Percentiles rank a stretch among this genome's conserved stretches.
These are phyloP conservation scores for Sminthurides bifidus DNA, from an alignment of 1,140 invertebrate species.

Conservation along the genomic window DNA sequence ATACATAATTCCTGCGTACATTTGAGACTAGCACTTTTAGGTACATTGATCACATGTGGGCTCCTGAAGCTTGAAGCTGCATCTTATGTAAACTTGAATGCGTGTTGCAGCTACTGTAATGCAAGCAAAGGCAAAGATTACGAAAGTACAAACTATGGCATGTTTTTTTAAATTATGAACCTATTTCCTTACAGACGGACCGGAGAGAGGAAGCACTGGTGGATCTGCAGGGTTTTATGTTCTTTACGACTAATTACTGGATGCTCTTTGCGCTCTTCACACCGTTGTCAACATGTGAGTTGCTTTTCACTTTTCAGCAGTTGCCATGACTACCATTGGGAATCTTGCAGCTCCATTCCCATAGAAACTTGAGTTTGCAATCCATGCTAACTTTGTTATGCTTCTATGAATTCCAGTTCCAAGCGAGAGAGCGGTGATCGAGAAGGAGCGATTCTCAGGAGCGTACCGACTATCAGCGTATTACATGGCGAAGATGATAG, in stretches of 20 bases:
- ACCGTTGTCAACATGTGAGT: conserved; percentile 59
- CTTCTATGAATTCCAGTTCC: conserved; percentile 49
- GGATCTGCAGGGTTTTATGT: conserved; percentile 76
- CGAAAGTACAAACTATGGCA: background rate
- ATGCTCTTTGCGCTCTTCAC: conserved; percentile 74
- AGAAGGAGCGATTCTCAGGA: conserved; percentile 67
- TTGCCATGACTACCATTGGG: background rate
- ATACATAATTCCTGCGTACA: too few species aligned
- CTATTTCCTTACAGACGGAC: conserved; percentile 36
- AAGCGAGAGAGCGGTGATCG: conserved; percentile 65
- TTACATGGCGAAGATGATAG: conserved; percentile 74
- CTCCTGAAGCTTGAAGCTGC: too few species aligned
- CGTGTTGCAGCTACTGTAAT: background rate
- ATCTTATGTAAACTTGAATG: background rate
- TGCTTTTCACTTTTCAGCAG: background rate
- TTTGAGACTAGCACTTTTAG: too few species aligned
- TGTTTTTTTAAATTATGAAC: background rate
- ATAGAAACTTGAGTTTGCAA: background rate
- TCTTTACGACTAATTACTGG: conserved; percentile 76
- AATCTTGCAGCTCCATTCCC: background rate
- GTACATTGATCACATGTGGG: too few species aligned
- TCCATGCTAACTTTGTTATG: background rate
- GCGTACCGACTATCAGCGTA: conserved; percentile 72
- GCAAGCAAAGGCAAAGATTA: background rate
- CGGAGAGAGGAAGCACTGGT: conserved; percentile 59